Percentiles rank a stretch among this genome's conserved stretches.
Conservation (phyloP, 30 jellyfish, hydroid and myxozoan species). For the Rhopilema esculentum region DNA sequence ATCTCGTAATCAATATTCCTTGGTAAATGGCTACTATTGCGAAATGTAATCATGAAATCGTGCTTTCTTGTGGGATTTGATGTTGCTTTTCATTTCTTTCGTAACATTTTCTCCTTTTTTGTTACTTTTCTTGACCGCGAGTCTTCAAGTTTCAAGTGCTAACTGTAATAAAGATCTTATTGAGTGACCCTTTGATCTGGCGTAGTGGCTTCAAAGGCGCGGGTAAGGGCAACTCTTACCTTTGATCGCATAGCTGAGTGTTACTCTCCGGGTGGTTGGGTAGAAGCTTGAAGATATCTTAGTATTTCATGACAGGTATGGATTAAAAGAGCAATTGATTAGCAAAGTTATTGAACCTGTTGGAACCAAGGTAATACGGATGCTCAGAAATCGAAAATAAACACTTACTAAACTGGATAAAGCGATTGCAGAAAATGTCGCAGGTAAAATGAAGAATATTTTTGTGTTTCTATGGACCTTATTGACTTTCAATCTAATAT, state of each 20-base stretch:
- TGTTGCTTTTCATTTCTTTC: too few relatives aligned
- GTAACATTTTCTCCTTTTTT: neutral
- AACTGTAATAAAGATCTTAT: neutral
- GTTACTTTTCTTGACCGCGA: neutral
- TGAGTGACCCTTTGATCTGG: constrained; percentile 28
- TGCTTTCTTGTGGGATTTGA: too few relatives aligned
- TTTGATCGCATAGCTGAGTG: neutral
- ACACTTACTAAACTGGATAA: neutral
- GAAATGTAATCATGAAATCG: too few relatives aligned
- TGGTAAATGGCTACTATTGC: too few relatives aligned
- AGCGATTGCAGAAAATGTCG: neutral
- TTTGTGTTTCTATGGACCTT: constrained; percentile 4
- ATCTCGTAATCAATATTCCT: neutral
- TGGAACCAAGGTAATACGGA: constrained; percentile 4
- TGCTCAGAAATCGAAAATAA: neutral
- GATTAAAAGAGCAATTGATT: constrained; percentile 55
- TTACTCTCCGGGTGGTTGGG: constrained; percentile 25
- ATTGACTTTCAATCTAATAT: neutral
- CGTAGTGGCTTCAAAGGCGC: neutral
- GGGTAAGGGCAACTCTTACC: neutral
- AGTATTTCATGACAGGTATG: constrained; percentile 12
- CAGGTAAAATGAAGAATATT: neutral
- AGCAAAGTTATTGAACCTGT: neutral
- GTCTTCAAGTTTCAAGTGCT: neutral
- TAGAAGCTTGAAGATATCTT: neutral